These are phyloP conservation scores for Synergus japonicus DNA, from an alignment of 2,888 invertebrate genomes.

Conservation along the genomic window DNA sequence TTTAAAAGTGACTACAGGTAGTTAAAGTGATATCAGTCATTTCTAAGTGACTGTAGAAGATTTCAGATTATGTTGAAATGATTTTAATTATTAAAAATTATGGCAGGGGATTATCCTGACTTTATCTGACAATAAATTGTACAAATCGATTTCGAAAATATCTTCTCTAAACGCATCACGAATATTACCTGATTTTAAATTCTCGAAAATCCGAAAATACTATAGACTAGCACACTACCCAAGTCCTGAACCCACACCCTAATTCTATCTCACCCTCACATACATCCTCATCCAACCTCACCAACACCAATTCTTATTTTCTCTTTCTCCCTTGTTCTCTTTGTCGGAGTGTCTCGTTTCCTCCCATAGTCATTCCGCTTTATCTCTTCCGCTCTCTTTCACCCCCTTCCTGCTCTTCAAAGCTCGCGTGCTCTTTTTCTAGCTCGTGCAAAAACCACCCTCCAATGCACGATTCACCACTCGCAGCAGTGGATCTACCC, in stretches of 20 bases:
- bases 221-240: constrained; percentile 66
- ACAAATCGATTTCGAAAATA: background rate
- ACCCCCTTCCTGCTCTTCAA: constrained; percentile 29
- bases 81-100: too few relatives aligned
- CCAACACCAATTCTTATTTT: background rate
- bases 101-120: too few relatives aligned
- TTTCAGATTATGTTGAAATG: too few relatives aligned
- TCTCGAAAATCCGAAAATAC: background rate
- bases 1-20: too few relatives aligned
- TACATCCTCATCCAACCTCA: background rate
- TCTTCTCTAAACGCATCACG: background rate
- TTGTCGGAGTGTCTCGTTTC: background rate
- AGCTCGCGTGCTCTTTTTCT: constrained; percentile 30
- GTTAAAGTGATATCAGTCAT: too few relatives aligned
- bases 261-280: background rate
- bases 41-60: too few relatives aligned
- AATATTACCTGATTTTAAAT: background rate
- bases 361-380: constrained; percentile 18
- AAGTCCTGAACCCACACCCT: background rate
- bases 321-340: background rate
- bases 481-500: constrained; percentile 49
- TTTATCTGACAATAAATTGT: too few relatives aligned
- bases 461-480: constrained; percentile 31
- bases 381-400: constrained; percentile 33
- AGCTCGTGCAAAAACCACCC: constrained; percentile 19